Base-by-base conservation (phyloP, 2,797 vertebrate genomes). In the Erithacus rubecula region DNA sequence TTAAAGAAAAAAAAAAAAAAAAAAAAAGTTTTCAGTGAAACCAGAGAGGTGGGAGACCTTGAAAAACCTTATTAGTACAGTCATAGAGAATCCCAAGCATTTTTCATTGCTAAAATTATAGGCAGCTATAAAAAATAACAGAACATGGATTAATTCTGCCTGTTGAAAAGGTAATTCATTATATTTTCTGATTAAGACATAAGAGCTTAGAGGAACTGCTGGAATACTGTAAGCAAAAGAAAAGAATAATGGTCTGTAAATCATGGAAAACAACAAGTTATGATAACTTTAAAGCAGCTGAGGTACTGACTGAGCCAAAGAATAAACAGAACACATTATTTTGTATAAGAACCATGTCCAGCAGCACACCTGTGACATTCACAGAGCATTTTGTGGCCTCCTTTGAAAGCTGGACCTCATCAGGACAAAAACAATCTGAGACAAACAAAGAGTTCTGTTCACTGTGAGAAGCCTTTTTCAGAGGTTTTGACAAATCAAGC, bases 1-100 rank as follows among this genome's bases (percentile, higher is more conserved):
- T 19, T 63, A 18, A 74, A 63, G 44, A 1, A 75, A 56, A 55
- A 58, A 43, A 19, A 43, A 43, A 39, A 39, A 39, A 39, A 39
- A 39, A 43, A 18, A 18, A 44, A 51, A 7, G 0, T n/a, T 70
- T 59, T n/a, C 22, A 36, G 11, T 37, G 17, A 89, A 83, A 80
- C 6, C 3, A 1, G 3, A 9, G 14, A 56, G 20, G 7, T 2
- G 5, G 32, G 11, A 74, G 9, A 13, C 24, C 26, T 23, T 75
- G 18, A 44, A 55, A 30, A 18, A 1, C 2, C 5, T 26, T 15
- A 9, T 15, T 20, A 41, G 20, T 43, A 43, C 43, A 43, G 43
- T 46, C 10, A 81, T 72, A 72, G 6, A 69, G 23, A 90, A 34
- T 0, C 1, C 7, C 12, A 46, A 15, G 1, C 1, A 3, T 53